Percentiles rank a stretch among this genome's conserved stretches.
These are phyloP conservation scores for Mylabris phalerata DNA, from an alignment of 1,140 invertebrate species.

Conservation along the genomic window DNA sequence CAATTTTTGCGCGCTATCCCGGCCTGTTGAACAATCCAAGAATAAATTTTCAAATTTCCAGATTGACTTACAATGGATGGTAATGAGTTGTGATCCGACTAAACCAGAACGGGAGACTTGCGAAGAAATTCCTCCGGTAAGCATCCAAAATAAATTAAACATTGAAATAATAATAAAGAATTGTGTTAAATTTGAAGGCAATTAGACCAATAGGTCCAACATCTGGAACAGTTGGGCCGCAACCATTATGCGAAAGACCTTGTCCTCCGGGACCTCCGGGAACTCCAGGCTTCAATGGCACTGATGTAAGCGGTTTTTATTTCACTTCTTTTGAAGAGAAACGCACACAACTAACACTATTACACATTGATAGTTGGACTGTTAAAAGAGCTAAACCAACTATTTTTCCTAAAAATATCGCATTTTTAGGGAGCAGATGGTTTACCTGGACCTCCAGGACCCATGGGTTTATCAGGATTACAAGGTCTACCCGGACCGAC, in stretches of 20 bases:
- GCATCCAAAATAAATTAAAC: no score
- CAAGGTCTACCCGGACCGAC: constrained; percentile 28
- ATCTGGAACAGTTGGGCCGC: background rate
- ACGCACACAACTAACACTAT: background rate
- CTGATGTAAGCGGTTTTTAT: constrained; percentile 40
- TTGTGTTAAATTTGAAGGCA: constrained; percentile 1
- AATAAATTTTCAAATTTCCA: constrained; percentile 38
- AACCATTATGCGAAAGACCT: constrained; percentile 29
- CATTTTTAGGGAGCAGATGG: constrained; percentile 24
- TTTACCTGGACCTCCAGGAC: constrained; percentile 34
- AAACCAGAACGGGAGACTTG: constrained; percentile 63
- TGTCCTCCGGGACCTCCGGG: constrained; percentile 56
- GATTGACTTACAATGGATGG: constrained; percentile 78
- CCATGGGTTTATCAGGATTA: constrained; percentile 38
- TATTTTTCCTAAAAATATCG: background rate
- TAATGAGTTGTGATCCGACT: constrained; percentile 69
- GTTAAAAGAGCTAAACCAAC: constrained; percentile 32
- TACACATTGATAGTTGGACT: constrained; percentile 11
- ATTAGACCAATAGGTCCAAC: constrained; percentile 4
- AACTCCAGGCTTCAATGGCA: constrained; percentile 53
- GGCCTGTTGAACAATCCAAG: background rate
- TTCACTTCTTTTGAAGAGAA: background rate
- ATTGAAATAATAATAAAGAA: background rate
- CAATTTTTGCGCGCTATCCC: constrained; percentile 1
- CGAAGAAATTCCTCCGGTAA: constrained; percentile 57